Evolutionary conservation across 1,140 invertebrate species (phyloP).

Genomic region (Drosophila mojavensis): DNA sequence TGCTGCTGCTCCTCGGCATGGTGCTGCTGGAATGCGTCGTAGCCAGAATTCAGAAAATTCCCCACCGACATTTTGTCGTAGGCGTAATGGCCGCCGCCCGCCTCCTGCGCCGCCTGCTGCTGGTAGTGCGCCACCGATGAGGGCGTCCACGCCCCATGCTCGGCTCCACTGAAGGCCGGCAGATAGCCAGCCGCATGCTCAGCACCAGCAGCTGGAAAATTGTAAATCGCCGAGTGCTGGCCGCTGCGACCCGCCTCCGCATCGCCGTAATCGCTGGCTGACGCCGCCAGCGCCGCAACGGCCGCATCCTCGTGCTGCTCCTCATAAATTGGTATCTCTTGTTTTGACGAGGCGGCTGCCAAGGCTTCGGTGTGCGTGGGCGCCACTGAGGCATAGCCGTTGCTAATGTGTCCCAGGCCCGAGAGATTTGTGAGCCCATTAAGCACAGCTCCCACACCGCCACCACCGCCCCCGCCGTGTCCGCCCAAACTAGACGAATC

Average conservation of each 20-base stretch:
- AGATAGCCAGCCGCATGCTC: conserved; percentile 19
- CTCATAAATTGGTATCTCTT: conserved; percentile 82
- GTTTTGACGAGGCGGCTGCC: conserved; percentile 59
- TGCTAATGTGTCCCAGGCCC: conserved; percentile 74
- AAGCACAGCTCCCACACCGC: conserved; percentile 53
- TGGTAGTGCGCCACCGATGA: conserved; percentile 15
- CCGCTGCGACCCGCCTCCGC: conserved; percentile 24
- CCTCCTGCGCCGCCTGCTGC: conserved; percentile 21
- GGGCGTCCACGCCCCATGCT: conserved; percentile 41
- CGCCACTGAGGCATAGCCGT: conserved; percentile 68
- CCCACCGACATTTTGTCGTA: conserved; percentile 59
- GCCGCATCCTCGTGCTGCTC: conserved; percentile 79
- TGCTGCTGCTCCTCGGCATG: conserved; percentile 49
- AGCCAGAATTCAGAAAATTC: conserved; percentile 44
- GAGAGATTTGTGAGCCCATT: conserved; percentile 80
- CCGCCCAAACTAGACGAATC: conserved; percentile 22
- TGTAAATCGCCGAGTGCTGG: conserved; percentile 60
- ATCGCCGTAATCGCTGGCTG: conserved; percentile 46
- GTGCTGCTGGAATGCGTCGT: conserved; percentile 54
- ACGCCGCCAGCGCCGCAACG: conserved; percentile 59
- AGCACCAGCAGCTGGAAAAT: conserved; percentile 56
- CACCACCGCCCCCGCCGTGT: conserved; percentile 8
- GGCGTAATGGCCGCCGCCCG: conserved; percentile 60
- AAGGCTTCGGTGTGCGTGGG: conserved; percentile 68
- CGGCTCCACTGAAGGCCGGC: conserved; percentile 30